Evolutionary conservation across 2,113 vertebrate species (phyloP), one percentile per base, ranked within the genome.

Genomic region (Microcebus lehilahytsara): DNA sequence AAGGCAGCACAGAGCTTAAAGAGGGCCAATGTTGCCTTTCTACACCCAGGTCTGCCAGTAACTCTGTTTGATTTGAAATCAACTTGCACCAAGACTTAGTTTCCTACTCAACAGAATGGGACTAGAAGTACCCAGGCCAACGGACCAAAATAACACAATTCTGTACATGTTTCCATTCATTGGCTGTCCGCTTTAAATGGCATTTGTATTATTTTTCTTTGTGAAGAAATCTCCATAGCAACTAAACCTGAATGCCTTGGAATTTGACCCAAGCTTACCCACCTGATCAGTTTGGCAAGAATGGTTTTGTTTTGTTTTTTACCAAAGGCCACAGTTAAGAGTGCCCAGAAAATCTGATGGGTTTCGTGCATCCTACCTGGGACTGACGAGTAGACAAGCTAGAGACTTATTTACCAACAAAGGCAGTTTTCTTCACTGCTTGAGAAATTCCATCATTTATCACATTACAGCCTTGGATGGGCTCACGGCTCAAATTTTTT

Each of bases 191-290:
- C 13, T 79, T 60, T 71, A 85, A 83, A 46, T 80, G 56, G 58
- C 14, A 51, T 80, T 27, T 75, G 22, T 62, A 49, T 66, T 89
- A 72, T 89, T 92, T 51, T 60, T 42, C 89, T 89, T 67, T 66
- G 90, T 42, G 58, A 40, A 91, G 77, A 77, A 67, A 62, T 96
- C 53, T 77, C 97, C 93, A 97, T 85, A 89, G 96, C 91, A 88
- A 97, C 96, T 9, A 72, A 91, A 62, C 37, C 62, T 72, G 84
- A 94, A 75, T 9, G 81, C 71, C 64, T 90, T 19, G 3, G 34
- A 37, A 77, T 49, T 81, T 30, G 46, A 42, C n/a, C 67, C 58
- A 93, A 96, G 86, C 46, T 71, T 51, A 85, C 4, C 23, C 10
- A 1, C 30, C 86, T 25, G 84, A 2, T 8, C 49, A 74, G 22